phyloP scores from a whole-genome alignment of 2,113 vertebrate genomes.

The Atractosteus spatula region DNA sequence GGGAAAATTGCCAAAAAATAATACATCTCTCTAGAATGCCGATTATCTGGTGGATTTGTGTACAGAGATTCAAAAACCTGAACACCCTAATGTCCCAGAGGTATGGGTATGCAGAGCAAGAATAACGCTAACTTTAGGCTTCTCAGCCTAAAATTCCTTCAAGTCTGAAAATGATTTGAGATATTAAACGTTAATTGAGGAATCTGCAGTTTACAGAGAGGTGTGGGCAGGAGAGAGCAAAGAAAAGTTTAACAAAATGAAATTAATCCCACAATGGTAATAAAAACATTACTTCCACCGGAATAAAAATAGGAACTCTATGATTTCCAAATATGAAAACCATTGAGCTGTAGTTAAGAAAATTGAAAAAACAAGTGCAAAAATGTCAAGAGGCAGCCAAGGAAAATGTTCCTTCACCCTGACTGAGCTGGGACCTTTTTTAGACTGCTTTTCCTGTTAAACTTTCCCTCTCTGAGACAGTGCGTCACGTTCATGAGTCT shows the following conservation, averaged over 20 bases:
- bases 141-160: no score
- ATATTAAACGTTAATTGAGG: background rate
- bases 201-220: constrained; percentile 26
- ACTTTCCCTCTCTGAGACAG: constrained; percentile 66
- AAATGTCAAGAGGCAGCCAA: constrained; percentile 66
- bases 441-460: constrained; percentile 69
- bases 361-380: constrained; percentile 72
- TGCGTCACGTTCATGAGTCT: constrained; percentile 64
- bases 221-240: constrained; percentile 17
- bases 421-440: constrained; percentile 63
- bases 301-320: constrained; percentile 53
- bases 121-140: no score
- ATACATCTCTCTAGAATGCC: no score
- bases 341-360: constrained; percentile 59
- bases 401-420: constrained; percentile 64
- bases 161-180: background rate
- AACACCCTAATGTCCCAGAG: no score
- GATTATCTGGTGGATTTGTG: no score
- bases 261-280: constrained; percentile 40
- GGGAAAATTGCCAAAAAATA: no score
- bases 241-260: constrained; percentile 29
- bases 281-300: constrained; percentile 45
- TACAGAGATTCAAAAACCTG: no score
- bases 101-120: no score
- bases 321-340: constrained; percentile 59